Evolutionary conservation across 2,888 invertebrate genomes (phyloP), one percentile per base, ranked within the genome.

Genomic region (Trissoscelio sp.): DNA sequence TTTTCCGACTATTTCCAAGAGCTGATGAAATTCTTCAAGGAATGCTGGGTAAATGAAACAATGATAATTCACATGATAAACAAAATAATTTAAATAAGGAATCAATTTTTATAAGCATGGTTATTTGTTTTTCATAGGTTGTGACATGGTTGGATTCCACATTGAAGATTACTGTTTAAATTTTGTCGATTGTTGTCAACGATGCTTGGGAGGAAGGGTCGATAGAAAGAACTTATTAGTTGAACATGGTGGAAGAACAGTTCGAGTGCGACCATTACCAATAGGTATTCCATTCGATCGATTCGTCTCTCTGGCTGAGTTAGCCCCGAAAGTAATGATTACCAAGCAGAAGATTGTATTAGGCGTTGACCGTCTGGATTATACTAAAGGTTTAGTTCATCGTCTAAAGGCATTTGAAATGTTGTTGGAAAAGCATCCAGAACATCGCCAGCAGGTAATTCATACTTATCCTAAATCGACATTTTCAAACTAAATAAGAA

Each of bases 11-110:
- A 60, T 96, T 98, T 87, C 97, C 97, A 0, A 97, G 97, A 96
- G 96, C 96, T n/a, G 97, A 97, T 91, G 97, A 97, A 92, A 95
- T 98, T 69, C 93, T 98, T 24, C 97, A 97, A 91, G 98, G 98
- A 83, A 96, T 98, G 93, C 93, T 98, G 62, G 96, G 95, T 93
- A 92, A 57, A 31, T 28, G n/a, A 48, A 20, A 39, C 6, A 14
- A 37, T 37, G 37, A 37, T 24, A 24, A 24, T 24, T 24, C 6
- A 4, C 24, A 24, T 24, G 6, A 24, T 24, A 24, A n/a, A n/a
- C n/a, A n/a, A n/a, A n/a, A n/a, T n/a, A n/a, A n/a, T n/a, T n/a
- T n/a, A n/a, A n/a, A n/a, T n/a, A n/a, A n/a, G 28, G 6, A 28
- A 28, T 28, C 28, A 28, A 28, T 28, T 28, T 28, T 6, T 28